Conservation (phyloP, 2,113 vertebrate species). For the Sigmodon hispidus region DNA sequence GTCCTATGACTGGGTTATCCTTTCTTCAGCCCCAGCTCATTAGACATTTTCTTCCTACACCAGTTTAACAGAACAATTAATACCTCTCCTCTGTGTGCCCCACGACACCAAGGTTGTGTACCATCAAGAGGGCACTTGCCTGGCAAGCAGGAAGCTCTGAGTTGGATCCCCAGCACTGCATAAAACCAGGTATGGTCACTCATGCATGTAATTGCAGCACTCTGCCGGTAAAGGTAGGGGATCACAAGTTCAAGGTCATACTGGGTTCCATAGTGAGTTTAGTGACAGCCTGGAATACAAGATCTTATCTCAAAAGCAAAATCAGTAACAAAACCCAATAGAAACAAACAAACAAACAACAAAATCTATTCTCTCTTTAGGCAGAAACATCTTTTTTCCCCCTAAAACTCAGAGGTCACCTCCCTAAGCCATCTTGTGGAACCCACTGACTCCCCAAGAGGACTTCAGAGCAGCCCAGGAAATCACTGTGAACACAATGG, state of each 20-base stretch:
- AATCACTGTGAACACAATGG: not conserved
- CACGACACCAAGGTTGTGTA: not conserved
- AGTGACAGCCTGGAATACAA: not conserved
- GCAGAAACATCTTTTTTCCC: fast-evolving
- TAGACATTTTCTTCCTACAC: not conserved
- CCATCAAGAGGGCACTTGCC: not conserved
- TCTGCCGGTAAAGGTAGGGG: not conserved
- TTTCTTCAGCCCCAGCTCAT: not conserved
- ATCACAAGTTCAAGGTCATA: not conserved
- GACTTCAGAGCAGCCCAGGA: not conserved
- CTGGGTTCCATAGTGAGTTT: not conserved
- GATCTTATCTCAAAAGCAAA: not conserved
- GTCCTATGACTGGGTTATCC: too few relatives aligned
- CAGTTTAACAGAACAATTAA: not conserved
- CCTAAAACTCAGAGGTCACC: fast-evolving
- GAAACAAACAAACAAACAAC: not conserved
- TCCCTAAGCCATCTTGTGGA: fast-evolving
- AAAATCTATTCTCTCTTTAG: not conserved
- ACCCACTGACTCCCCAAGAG: not conserved
- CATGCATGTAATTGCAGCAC: not conserved
- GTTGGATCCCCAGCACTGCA: not conserved
- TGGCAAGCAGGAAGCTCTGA: not conserved
- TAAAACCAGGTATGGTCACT: not conserved
- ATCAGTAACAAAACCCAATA: not conserved
- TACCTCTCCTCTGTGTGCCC: not conserved